phyloP scores from a whole-genome alignment of 1,140 invertebrate genomes.

The Penaeus chinensis region DNA sequence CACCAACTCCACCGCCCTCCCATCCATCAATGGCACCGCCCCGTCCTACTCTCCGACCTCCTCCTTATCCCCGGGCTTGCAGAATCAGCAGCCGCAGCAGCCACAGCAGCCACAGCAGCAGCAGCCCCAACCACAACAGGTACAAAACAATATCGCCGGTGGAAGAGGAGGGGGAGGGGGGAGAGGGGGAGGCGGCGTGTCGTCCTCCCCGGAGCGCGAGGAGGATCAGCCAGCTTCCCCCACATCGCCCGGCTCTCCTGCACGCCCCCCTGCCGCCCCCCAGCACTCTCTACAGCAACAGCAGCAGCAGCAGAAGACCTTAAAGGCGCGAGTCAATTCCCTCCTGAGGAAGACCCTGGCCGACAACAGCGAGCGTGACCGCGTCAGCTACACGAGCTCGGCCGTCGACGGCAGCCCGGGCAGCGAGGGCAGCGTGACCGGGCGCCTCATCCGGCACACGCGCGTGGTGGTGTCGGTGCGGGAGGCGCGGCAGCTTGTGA shows the following conservation, averaged over 20 bases:
- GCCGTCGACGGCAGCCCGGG: constrained; percentile 13
- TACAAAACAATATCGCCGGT: constrained; percentile 3
- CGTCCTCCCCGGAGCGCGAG: constrained; percentile 38
- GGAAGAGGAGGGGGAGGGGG: background rate
- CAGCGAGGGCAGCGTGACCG: constrained; percentile 79
- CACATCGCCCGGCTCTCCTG: constrained; percentile 39
- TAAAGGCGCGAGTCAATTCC: constrained; percentile 88
- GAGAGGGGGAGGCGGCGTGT: constrained; percentile 64
- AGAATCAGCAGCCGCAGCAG: background rate
- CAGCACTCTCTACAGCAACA: constrained; percentile 27
- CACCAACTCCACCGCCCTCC: background rate
- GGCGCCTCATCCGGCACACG: constrained; percentile 82
- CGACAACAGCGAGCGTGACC: constrained; percentile 88
- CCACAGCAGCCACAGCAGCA: constrained; percentile 16
- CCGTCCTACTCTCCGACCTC: constrained; percentile 67
- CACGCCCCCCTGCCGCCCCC: constrained; percentile 24
- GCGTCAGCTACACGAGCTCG: constrained; percentile 65
- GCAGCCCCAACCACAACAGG: background rate
- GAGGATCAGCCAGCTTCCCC: constrained; percentile 2
- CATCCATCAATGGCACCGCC: constrained; percentile 68
- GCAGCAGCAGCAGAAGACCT: constrained; percentile 73
- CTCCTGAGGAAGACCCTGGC: constrained; percentile 89
- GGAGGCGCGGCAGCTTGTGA: constrained; percentile 80
- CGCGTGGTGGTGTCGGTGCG: constrained; percentile 81
- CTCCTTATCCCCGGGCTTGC: background rate